phyloP scores from a whole-genome alignment of 2,888 invertebrate genomes.

The Iselma pallidipennis region DNA sequence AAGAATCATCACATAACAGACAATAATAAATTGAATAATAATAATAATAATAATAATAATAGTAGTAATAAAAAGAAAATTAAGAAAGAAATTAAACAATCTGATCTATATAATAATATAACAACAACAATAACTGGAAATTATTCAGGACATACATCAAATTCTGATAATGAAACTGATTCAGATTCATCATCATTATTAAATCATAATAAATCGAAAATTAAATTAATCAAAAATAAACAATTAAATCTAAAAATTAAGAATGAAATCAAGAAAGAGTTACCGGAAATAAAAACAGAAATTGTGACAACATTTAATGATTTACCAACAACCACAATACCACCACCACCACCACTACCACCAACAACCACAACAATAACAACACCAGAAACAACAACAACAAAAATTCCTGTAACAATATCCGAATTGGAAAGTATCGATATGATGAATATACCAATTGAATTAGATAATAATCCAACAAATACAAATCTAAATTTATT shows the following conservation, averaged over 20 bases:
- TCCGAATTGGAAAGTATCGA: slow-evolving; percentile 67
- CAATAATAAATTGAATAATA: slow-evolving; percentile 37
- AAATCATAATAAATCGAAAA: slow-evolving; percentile 27
- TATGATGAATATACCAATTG: slow-evolving; percentile 78
- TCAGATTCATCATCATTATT: slow-evolving; percentile 40
- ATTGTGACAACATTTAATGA: too few species aligned
- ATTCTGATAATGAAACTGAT: slow-evolving; percentile 50
- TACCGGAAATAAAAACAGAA: slow-evolving; percentile 11
- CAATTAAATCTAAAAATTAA: slow-evolving; percentile 27
- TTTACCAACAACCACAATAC: background rate
- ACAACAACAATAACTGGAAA: slow-evolving; percentile 17
- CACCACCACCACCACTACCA: background rate
- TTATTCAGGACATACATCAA: slow-evolving; percentile 43
- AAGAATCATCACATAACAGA: slow-evolving; percentile 40
- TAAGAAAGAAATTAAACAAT: slow-evolving; percentile 21
- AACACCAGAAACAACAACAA: background rate
- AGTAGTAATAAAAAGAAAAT: slow-evolving; percentile 22
- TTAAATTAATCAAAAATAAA: slow-evolving; percentile 22
- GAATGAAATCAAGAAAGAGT: slow-evolving; percentile 26
- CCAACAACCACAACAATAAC: background rate
- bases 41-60: background rate
- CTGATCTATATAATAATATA: background rate
- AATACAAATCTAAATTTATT: too few species aligned
- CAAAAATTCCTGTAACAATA: slow-evolving; percentile 54
- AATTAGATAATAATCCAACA: slow-evolving; percentile 74